Base-by-base conservation (phyloP, 2,888 invertebrate species). In the Melipona bicolor region DNA sequence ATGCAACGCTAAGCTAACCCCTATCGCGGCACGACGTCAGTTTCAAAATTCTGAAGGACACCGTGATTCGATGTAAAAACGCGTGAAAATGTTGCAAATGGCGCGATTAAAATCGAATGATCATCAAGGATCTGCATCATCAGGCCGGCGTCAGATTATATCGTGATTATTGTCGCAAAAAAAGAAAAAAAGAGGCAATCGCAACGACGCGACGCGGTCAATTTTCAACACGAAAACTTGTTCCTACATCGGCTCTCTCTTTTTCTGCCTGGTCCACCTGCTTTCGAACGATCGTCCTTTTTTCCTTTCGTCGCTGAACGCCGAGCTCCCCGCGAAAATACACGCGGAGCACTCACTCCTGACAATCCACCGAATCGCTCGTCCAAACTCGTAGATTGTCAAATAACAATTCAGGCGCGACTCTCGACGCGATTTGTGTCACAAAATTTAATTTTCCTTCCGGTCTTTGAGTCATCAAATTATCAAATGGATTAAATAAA, bases 161-260 rank as follows among this genome's bases (percentile, higher is more conserved):
- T 69, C 21, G 56, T 17, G 27, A 71, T 59, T 24, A 70, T 78
- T 78, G 77, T 79, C 49, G 62, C 27, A 62, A 73, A 67, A 72
- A 50, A 4, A 24, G 19, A 19, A 27, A 61, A 27, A 61, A 52
- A 77, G 74, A 78, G 78, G 67, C 59, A 87, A 80, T 89, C 56
- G 84, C 83, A 80, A 71, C 54, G 77, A 73, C 36, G 69, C 83
- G 82, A 84, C 56, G 43, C 43, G 89, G 80, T 72, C 72, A 83
- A 89, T 90, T 89, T 89, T 85, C 80, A 83, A 73, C 81, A 78
- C 70, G 78, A 75, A 43, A 83, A 89, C 89, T 89, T 72, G 89
- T 89, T 87, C 74, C 83, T 77, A 78, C 90, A 76, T 84, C 79
- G 81, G 69, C 76, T 77, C 85, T 86, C 87, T 85, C 83, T 80